Percentiles rank a stretch among this genome's conserved stretches.
Conservation (phyloP, 2,888 invertebrate genomes). For the Hypomecis atomaria region DNA sequence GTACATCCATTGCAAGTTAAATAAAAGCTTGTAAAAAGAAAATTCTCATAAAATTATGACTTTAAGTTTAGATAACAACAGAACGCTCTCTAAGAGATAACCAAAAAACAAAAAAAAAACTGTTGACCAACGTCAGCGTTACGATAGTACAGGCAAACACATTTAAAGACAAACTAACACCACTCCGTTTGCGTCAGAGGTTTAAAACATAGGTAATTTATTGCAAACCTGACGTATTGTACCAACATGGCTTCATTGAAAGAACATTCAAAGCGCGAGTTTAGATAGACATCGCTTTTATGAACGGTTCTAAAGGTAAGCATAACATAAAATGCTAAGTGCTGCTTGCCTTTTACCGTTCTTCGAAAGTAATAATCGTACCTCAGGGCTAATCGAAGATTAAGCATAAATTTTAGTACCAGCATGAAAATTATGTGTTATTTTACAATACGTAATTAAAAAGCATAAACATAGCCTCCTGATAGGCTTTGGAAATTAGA, state of each 20-base stretch:
- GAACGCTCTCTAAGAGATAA: no score
- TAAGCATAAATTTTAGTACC: conserved; percentile 16
- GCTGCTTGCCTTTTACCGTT: conserved; percentile 10
- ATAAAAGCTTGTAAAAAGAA: no score
- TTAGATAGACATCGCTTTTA: neutral
- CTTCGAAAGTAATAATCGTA: neutral
- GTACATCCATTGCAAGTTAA: no score
- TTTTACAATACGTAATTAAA: conserved; percentile 24
- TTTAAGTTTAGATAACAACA: no score
- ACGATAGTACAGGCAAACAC: no score
- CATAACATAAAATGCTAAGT: conserved; percentile 8
- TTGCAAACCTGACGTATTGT: neutral
- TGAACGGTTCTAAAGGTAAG: neutral
- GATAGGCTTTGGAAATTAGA: conserved; percentile 23
- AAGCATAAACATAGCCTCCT: conserved; percentile 25
- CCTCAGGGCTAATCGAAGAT: conserved; percentile 23
- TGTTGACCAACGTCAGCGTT: no score
- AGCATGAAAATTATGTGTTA: conserved; percentile 15
- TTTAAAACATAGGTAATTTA: no score
- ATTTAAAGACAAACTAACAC: no score
- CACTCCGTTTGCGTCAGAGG: no score
- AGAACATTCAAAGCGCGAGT: neutral
- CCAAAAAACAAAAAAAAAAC: no score
- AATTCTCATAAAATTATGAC: no score
- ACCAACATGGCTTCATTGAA: neutral